Base-by-base conservation (phyloP, 53 echinoderm and acorn worm genomes). In the Holothuria leucospilota region DNA sequence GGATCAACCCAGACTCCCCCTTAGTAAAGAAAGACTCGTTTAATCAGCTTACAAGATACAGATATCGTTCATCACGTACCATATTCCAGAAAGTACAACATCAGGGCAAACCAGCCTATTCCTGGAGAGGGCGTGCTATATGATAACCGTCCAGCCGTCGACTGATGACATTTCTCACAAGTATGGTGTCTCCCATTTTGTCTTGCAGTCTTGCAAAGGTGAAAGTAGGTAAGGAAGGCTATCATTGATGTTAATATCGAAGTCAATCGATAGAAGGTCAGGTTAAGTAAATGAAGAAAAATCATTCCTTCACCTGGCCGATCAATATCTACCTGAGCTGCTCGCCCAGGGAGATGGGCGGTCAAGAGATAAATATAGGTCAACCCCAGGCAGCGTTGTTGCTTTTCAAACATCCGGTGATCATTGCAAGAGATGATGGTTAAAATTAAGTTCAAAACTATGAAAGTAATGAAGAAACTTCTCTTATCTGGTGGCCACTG, bases 251-350 rank as follows among this genome's bases (percentile, higher is more conserved):
- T 39, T 46, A 72, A 72, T 72, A 72, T 72, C 39, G 39, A 42
- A 72, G 72, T 72, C 40, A 72, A 72, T 72, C 72, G 39, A 39
- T 72, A 46, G 39, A 72, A 72, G 72, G 72, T 72, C 72, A 72
- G 72, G 40, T 72, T 46, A 72, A 39, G 72, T 72, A 72, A 39
- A 72, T 46, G 23, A 72, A 72, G 14, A 68, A 68, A 68, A 28
- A 26, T 66, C 28, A 71, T 39, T 24, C 20, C 38, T 38, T 72
- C 46, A 72, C 72, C 72, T 72, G 72, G 39, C 5, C 39, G 72
- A 39, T 72, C 72, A 46, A 72, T 72, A 72, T 39, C 15, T 46
- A 72, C 72, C 72, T 72, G 72, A 72, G 20, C 15, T 41, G 34
- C 15, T 18, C 72, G 72, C 72, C 72, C 40, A 72, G 23, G 46